Percentiles rank a stretch among this genome's conserved stretches.
phyloP scores from a whole-genome alignment of 2,797 vertebrate genomes.

The Cuniculus paca region DNA sequence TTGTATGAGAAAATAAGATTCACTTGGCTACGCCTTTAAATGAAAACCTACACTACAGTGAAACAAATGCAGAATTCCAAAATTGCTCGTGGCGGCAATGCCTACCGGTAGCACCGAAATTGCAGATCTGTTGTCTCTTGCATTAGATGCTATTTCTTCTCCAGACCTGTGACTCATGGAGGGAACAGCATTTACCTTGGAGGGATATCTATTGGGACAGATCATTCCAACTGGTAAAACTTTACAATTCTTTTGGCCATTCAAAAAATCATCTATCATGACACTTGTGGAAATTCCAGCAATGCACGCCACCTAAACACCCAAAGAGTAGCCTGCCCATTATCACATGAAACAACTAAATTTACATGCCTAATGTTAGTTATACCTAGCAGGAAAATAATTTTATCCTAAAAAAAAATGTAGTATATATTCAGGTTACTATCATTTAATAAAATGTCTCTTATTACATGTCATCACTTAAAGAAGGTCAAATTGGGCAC shows the following conservation, averaged over 20 bases:
- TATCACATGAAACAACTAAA: slow-evolving; percentile 9
- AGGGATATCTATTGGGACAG: neutral
- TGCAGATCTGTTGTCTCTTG: neutral
- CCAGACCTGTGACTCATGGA: neutral
- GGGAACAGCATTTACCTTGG: neutral
- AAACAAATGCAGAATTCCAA: slow-evolving; percentile 72
- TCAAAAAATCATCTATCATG: neutral
- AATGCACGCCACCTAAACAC: neutral
- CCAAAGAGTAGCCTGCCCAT: neutral
- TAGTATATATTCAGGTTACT: neutral
- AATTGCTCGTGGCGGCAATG: neutral
- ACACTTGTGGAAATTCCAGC: neutral
- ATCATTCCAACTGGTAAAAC: slow-evolving; percentile 7
- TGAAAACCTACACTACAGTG: slow-evolving; percentile 73
- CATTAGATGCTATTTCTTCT: slow-evolving; percentile 20
- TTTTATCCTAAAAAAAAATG: slow-evolving; percentile 22
- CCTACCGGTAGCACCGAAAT: neutral
- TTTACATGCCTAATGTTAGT: neutral
- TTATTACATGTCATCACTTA: neutral
- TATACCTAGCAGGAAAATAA: neutral
- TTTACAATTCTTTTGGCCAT: neutral
- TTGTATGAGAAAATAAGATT: slow-evolving; percentile 80
- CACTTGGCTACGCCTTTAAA: slow-evolving; percentile 79
- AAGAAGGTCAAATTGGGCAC: neutral
- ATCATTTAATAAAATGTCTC: neutral